Evolutionary conservation across 2,113 vertebrate genomes (phyloP), one percentile per base, ranked within the genome.

Genomic region (Todiramphus saurophagus): DNA sequence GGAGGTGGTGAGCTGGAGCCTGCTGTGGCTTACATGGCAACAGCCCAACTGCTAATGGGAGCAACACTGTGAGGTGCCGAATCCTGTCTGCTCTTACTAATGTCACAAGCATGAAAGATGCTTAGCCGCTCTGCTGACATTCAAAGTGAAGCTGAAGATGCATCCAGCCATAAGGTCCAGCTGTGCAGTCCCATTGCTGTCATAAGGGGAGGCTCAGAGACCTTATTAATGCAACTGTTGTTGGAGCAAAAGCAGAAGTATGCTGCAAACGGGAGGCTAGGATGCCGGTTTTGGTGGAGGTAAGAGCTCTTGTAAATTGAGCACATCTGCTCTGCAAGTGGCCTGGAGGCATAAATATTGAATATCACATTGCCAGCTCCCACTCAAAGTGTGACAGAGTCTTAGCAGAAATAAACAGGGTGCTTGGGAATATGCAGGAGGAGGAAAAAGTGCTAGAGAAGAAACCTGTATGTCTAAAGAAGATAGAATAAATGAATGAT

Each of bases 71-170:
- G 66, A 72, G 62, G 43, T 23, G 23, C 4, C 0, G 18, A 56
- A 48, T 73, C 62, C 68, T 80, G 28, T 16, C 66, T 78, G 53
- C 63, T 86, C 82, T 72, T 64, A 23, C 37, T 62, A n/a, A 77
- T 58, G 74, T 39, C 53, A 56, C 0, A 5, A 70, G 53, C 55
- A 3, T 13, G 28, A 79, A 69, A 37, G 44, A 72, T 21, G 59
- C 70, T 85, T 87, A 21, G 58, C 73, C 60, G 30, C 11, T 23
- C 23, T 31, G 59, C 37, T 66, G 56, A 55, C 10, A 67, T 2
- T 3, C 53, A 48, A 31, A 37, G 21, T 0, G 1, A 75, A 0
- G 5, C 46, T 60, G 69, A 74, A 62, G 41, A 58, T 0, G 0
- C 68, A 6, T 30, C 27, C 4, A 0, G 10, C 16, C 6, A 0